A percentile compares a stretch with the other conserved stretches of the same genome.
These are phyloP conservation scores for Aleiodes sp. DNA, from an alignment of 1,140 invertebrate genomes.

Conservation along the genomic window DNA sequence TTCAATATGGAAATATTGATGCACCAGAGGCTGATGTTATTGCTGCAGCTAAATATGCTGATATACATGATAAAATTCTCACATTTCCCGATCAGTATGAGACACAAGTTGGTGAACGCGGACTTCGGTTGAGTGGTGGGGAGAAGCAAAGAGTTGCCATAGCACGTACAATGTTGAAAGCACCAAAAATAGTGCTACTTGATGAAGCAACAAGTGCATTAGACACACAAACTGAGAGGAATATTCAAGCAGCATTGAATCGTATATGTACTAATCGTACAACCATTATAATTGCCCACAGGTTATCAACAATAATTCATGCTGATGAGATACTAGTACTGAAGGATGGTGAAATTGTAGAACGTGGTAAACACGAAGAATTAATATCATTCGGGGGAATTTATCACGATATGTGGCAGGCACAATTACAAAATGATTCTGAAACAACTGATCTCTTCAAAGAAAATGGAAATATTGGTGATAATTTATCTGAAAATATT, in stretches of 20 bases:
- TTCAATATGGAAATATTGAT: constrained; percentile 87
- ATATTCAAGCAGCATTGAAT: constrained; percentile 82
- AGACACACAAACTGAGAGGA: constrained; percentile 85
- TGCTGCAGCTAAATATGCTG: constrained; percentile 88
- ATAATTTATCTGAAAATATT: no score
- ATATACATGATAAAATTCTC: constrained; percentile 93
- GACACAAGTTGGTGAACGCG: constrained; percentile 83
- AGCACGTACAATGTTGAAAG: constrained; percentile 88
- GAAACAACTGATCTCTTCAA: constrained; percentile 26
- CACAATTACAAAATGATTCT: constrained; percentile 77
- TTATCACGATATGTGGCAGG: constrained; percentile 90
- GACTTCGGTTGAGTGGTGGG: constrained; percentile 83
- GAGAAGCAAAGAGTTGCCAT: constrained; percentile 96
- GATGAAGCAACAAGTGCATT: constrained; percentile 92
- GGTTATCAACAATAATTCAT: constrained; percentile 92
- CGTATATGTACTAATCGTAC: constrained; percentile 85
- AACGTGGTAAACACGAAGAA: constrained; percentile 87
- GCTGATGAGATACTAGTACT: constrained; percentile 93
- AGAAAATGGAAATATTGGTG: constrained; percentile 5
- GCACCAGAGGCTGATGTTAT: constrained; percentile 86
- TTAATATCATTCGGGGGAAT: constrained; percentile 74
- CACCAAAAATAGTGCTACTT: constrained; percentile 84
- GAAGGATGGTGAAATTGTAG: constrained; percentile 89
- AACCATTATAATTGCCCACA: constrained; percentile 92
- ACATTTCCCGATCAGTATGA: constrained; percentile 90